Conservation (phyloP, 2,113 vertebrate genomes). For the Accipiter virgatus region DNA sequence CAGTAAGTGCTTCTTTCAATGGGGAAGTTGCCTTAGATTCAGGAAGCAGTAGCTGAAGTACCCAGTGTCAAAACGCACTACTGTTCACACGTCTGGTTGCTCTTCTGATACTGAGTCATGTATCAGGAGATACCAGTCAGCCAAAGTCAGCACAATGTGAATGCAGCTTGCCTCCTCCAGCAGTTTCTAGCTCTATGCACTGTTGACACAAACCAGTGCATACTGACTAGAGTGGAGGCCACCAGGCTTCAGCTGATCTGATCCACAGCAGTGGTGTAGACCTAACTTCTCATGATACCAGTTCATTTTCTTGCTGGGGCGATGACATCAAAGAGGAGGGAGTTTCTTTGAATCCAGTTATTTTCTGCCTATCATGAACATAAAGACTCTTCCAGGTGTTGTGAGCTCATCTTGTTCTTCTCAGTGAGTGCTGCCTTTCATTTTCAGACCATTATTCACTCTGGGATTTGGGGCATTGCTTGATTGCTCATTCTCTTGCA, state of each 20-base stretch:
- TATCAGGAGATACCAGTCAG: background rate
- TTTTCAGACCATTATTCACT: background rate
- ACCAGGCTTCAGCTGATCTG: background rate
- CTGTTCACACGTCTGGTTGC: background rate
- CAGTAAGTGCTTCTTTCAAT: background rate
- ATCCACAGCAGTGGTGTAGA: background rate
- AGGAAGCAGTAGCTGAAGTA: background rate
- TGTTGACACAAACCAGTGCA: background rate
- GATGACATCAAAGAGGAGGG: background rate
- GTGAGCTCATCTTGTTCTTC: background rate
- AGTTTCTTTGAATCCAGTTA: background rate
- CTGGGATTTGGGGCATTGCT: background rate
- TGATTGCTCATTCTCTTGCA: background rate
- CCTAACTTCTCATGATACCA: background rate
- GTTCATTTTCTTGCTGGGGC: background rate
- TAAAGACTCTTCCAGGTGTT: background rate
- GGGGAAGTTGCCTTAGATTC: background rate
- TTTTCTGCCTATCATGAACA: background rate
- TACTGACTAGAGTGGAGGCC: background rate
- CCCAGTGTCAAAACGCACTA: background rate
- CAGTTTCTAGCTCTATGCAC: background rate
- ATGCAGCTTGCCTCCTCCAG: background rate
- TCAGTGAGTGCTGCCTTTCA: background rate
- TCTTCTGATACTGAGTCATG: background rate
- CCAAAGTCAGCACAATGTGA: background rate